Evolutionary conservation across 1,140 invertebrate genomes (phyloP).

Genomic region (Zaprionus davidi): DNA sequence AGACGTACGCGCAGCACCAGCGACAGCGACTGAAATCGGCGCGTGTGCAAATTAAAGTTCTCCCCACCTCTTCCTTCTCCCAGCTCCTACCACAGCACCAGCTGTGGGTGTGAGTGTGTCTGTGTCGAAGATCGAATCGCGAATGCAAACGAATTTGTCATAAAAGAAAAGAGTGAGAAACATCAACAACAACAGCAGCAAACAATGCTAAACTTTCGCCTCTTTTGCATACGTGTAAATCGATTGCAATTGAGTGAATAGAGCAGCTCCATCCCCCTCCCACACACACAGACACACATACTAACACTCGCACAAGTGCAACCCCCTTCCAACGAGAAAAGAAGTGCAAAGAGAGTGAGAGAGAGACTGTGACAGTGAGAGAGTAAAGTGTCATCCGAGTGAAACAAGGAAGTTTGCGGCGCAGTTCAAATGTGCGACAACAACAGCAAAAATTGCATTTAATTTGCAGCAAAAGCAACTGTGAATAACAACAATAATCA

Average conservation of each 20-base stretch:
- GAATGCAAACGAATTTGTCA: conserved; percentile 52
- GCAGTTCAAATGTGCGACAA: conserved; percentile 67
- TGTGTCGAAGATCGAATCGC: conserved; percentile 25
- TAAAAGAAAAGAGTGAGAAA: conserved; percentile 26
- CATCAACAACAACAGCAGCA: neutral
- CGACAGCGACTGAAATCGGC: conserved; percentile 26
- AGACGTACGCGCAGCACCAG: conserved; percentile 63
- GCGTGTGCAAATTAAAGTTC: conserved; percentile 48
- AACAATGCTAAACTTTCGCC: conserved; percentile 66
- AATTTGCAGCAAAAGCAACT: conserved; percentile 63
- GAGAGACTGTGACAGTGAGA: neutral
- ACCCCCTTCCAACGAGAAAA: conserved; percentile 1
- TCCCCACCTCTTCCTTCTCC: neutral
- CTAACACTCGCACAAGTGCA: conserved; percentile 20
- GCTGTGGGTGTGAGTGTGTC: neutral
- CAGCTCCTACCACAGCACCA: neutral
- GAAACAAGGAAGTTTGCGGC: conserved; percentile 61
- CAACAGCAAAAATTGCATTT: conserved; percentile 53
- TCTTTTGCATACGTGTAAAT: conserved; percentile 69
- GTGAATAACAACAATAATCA: conserved; percentile 51
- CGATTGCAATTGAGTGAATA: conserved; percentile 48
- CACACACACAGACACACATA: conserved; percentile 15
- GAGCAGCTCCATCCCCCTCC: conserved; percentile 9
- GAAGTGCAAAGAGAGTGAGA: conserved; percentile 3
- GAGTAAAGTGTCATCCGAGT: conserved; percentile 24